A percentile compares a stretch with the other conserved stretches of the same genome.
phyloP scores from a whole-genome alignment of 2,113 vertebrate species.

The Corythoichthys intestinalis region DNA sequence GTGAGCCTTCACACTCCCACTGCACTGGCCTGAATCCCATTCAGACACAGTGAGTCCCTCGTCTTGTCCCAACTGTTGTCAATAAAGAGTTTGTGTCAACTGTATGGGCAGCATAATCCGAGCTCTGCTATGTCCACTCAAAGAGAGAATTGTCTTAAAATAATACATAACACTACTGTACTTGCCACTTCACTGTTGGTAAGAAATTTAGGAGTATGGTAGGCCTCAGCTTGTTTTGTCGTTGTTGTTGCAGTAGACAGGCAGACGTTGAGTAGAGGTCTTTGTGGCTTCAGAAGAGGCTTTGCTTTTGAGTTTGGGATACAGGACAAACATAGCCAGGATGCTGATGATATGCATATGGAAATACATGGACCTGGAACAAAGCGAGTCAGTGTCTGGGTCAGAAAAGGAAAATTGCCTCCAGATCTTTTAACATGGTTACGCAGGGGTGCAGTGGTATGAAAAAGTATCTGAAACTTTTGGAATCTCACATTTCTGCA shows the following conservation, averaged over 20 bases:
- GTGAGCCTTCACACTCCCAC: background rate
- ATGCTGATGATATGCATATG: slow-evolving; percentile 86
- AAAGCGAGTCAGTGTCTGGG: slow-evolving; percentile 15
- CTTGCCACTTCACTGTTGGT: background rate
- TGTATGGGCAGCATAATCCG: background rate
- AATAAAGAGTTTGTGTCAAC: background rate
- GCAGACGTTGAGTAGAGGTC: slow-evolving; percentile 38
- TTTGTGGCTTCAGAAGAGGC: slow-evolving; percentile 28
- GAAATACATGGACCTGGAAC: slow-evolving; percentile 89
- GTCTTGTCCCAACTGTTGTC: background rate
- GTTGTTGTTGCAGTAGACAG: slow-evolving; percentile 70
- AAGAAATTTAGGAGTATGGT: background rate
- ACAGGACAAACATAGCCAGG: slow-evolving; percentile 77
- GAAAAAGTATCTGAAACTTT: too few species aligned
- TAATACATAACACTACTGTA: background rate
- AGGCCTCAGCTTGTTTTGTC: slow-evolving; percentile 63
- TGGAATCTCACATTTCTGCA: too few species aligned
- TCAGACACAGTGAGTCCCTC: background rate
- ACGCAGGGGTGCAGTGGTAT: too few species aligned
- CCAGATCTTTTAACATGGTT: background rate
- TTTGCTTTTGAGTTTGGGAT: slow-evolving; percentile 51
- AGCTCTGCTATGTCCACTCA: background rate
- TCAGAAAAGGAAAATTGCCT: background rate
- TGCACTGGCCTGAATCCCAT: background rate
- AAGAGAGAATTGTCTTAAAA: background rate